Base-by-base conservation (phyloP, 2,113 vertebrate species). In the Haemorhous mexicanus region DNA sequence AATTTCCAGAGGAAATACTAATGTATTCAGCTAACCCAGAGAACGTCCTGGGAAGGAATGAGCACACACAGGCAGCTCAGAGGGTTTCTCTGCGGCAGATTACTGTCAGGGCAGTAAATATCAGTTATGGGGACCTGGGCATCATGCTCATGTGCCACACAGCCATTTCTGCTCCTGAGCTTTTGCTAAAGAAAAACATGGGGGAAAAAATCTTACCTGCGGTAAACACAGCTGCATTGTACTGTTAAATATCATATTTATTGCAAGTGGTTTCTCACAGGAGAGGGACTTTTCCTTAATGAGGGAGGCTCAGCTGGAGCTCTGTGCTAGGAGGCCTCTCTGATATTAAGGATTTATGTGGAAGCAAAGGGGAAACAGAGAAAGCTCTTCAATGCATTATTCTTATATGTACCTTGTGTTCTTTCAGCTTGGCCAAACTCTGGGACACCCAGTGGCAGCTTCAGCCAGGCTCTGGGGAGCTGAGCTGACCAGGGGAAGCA, bases 1-100 rank as follows among this genome's bases (percentile, higher is more conserved):
- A 77, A 92, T 81, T 90, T 94, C 86, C 77, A 77, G 72, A 80
- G 79, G 82, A 88, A 95, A 90, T 47, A 80, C n/a, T 80, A 74
- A 74, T n/a, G 53, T 44, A 70, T 81, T 77, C 61, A 61, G 50
- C 41, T 81, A 61, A 82, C 47, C 75, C 72, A 39, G 9, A 93
- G 90, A 74, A 86, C 47, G 74, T 46, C 23, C 55, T 75, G 69
- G 80, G 72, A 80, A 92, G 49, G 61, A 81, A 75, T 37, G 22
- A 17, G 80, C 46, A 59, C 86, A 67, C 76, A 17, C 17, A 81
- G 73, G 49, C 90, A 90, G 35, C 33, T 81, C 37, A 63, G 89
- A 70, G 7, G 23, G 15, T 50, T 77, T 43, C 72, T 86, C 50
- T 89, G 79, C 56, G 89, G 87, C 68, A 52, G 55, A 56, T 52